phyloP scores from a whole-genome alignment of 2,113 vertebrate species.

The Gobiocypris rarus region DNA sequence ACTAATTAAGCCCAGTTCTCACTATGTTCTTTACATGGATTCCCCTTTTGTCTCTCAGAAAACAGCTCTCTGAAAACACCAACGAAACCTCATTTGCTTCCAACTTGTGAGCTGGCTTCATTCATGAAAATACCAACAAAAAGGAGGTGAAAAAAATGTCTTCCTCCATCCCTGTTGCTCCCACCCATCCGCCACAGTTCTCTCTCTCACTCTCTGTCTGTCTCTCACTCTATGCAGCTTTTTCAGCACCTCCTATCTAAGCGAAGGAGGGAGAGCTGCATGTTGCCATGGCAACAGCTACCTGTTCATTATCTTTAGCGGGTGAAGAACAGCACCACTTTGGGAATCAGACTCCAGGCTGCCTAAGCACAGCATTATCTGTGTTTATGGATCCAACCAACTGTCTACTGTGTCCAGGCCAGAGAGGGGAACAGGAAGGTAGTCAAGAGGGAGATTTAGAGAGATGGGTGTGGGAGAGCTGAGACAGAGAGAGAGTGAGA shows the following conservation, averaged over 20 bases:
- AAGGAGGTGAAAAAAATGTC: slow-evolving; percentile 6
- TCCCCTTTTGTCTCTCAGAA: slow-evolving; percentile 31
- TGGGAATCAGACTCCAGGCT: slow-evolving; percentile 49
- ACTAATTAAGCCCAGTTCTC: slow-evolving; percentile 32
- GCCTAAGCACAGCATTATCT: slow-evolving; percentile 44
- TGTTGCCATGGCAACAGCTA: slow-evolving; percentile 67
- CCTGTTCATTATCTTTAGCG: slow-evolving; percentile 60
- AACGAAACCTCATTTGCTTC: slow-evolving; percentile 40
- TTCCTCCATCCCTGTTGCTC: slow-evolving; percentile 31
- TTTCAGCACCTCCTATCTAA: slow-evolving; percentile 48
- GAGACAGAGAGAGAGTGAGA: slow-evolving; percentile 17
- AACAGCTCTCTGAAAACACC: slow-evolving; percentile 23
- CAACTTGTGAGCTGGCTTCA: slow-evolving; percentile 45
- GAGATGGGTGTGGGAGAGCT: slow-evolving; percentile 31
- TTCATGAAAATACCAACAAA: slow-evolving; percentile 53
- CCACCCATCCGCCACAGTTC: slow-evolving; percentile 36
- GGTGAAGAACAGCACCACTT: slow-evolving; percentile 50
- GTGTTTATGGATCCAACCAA: slow-evolving; percentile 50
- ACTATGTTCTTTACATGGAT: slow-evolving; percentile 31
- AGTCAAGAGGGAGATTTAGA: slow-evolving; percentile 20
- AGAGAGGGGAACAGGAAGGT: background rate
- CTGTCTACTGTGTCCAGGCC: slow-evolving; percentile 16
- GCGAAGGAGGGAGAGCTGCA: slow-evolving; percentile 56
- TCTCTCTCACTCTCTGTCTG: slow-evolving; percentile 42
- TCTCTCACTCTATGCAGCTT: slow-evolving; percentile 53